A percentile compares a stretch with the other conserved stretches of the same genome.
Evolutionary conservation across 64 coral and sea anemone genomes (phyloP).

Genomic region (Montipora cactus): DNA sequence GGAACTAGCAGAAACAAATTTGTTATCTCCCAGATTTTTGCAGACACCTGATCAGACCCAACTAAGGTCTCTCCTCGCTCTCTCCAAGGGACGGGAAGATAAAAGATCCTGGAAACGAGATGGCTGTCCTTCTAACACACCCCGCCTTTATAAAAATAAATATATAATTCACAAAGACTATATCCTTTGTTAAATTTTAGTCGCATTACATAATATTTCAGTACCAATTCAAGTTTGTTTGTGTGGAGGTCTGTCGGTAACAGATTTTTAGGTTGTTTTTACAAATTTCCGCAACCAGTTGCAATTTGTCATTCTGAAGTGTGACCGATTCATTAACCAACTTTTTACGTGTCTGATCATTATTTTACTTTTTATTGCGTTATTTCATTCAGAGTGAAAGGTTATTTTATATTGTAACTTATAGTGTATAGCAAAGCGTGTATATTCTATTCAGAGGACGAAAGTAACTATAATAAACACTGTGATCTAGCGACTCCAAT

Average conservation of each 20-base stretch:
- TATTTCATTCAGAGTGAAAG: background rate
- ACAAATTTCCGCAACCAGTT: background rate
- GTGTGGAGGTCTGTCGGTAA: background rate
- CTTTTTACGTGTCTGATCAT: too few relatives aligned
- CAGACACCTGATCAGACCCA: too few relatives aligned
- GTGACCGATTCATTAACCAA: background rate
- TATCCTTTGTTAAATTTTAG: background rate
- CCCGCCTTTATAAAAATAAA: too few relatives aligned
- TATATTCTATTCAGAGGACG: background rate
- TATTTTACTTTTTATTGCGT: background rate
- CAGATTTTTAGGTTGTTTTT: background rate
- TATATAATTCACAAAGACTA: too few relatives aligned
- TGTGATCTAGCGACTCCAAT: background rate
- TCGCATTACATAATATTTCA: background rate
- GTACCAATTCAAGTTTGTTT: background rate
- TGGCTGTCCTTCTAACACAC: too few relatives aligned
- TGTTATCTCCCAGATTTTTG: too few relatives aligned
- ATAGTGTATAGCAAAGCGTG: conserved; percentile 27
- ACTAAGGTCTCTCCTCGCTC: too few relatives aligned
- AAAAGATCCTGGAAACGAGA: too few relatives aligned
- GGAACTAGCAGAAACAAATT: background rate
- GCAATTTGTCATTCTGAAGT: background rate
- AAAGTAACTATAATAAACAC: background rate
- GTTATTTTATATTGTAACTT: background rate
- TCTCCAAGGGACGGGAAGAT: too few relatives aligned